Evolutionary conservation across 2,113 vertebrate species (phyloP), one percentile per base, ranked within the genome.

Genomic region (Tenrec ecaudatus): DNA sequence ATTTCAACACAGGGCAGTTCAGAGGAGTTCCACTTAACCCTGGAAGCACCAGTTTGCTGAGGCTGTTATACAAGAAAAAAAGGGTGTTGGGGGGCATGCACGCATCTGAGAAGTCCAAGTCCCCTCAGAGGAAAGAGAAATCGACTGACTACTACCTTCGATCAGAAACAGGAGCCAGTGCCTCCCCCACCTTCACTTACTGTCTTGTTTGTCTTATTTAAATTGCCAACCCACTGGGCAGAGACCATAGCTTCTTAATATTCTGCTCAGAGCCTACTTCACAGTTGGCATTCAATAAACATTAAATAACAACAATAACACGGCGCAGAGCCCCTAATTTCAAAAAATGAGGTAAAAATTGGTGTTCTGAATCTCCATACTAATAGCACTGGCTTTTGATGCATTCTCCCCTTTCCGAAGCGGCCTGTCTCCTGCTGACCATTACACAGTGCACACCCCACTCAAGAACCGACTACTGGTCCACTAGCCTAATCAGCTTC

Each of bases 291-390:
- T 88, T 85, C 8, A 27, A 82, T 94, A 93, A 82, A 86, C 76
- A 60, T 88, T 95, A 91, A 83, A 62, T 91, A 92, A 91, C 66
- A 85, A 93, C 78, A 92, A 87, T 71, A 88, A 82, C 77, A 89
- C 29, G 12, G 68, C 23, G 31, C 31, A 88, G 64, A 82, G 69
- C 76, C 27, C 77, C 38, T 90, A 57, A 76, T 93, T 96, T 93
- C 57, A 95, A 89, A 68, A 69, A 76, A 3, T 31, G 17, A 94
- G 79, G 77, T 77, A 43, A 76, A 86, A 90, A 88, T 95, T 71
- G 25, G 17, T 89, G 47, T 88, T 89, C 73, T 88, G 79, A 88
- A 89, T 94, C 69, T 95, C 79, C 64, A 38, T 90, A 57, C 11
- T 58, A 64, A 81, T 73, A 53, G 12, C 33, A 75, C 43, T 68